These are phyloP conservation scores for Poeciliopsis retropinna DNA, from an alignment of 2,113 vertebrate species.

Conservation along the genomic window DNA sequence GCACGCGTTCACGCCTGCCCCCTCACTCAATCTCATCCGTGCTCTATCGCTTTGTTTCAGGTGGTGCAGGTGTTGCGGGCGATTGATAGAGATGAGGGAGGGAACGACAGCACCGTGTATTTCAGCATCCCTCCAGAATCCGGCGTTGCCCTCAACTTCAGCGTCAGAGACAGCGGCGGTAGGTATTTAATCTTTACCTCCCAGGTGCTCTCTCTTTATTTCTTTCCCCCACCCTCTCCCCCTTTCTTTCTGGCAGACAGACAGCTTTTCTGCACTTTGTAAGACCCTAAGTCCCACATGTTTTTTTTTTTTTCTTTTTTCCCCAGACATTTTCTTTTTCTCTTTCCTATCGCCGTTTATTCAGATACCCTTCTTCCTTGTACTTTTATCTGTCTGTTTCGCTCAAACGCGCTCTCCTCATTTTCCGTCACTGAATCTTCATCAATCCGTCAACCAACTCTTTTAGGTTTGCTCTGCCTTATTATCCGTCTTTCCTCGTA, in stretches of 20 bases:
- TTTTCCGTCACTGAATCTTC: constrained; percentile 44
- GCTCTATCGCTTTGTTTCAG: constrained; percentile 77
- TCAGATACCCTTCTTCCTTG: constrained; percentile 32
- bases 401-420: not conserved
- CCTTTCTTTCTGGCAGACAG: constrained; percentile 3
- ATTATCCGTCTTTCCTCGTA: constrained; percentile 62
- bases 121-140: constrained; percentile 86
- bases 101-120: constrained; percentile 86
- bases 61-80: constrained; percentile 87
- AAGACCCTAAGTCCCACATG: constrained; percentile 42
- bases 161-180: constrained; percentile 87
- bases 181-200: constrained; percentile 55
- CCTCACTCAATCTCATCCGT: constrained; percentile 28
- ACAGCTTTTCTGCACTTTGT: constrained; percentile 9
- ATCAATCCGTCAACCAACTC: constrained; percentile 55
- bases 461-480: constrained; percentile 58
- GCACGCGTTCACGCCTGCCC: not conserved
- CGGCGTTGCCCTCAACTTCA: constrained; percentile 84
- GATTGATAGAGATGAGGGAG: constrained; percentile 86
- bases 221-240: constrained; percentile 2
- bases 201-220: constrained; percentile 37
- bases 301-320: not conserved
- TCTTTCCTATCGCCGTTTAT: constrained; percentile 24
- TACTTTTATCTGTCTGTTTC: constrained; percentile 20
- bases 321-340: constrained; percentile 15